Evolutionary conservation across 2,797 vertebrate species (phyloP).

Genomic region (Crossoptilon crossoptilon): DNA sequence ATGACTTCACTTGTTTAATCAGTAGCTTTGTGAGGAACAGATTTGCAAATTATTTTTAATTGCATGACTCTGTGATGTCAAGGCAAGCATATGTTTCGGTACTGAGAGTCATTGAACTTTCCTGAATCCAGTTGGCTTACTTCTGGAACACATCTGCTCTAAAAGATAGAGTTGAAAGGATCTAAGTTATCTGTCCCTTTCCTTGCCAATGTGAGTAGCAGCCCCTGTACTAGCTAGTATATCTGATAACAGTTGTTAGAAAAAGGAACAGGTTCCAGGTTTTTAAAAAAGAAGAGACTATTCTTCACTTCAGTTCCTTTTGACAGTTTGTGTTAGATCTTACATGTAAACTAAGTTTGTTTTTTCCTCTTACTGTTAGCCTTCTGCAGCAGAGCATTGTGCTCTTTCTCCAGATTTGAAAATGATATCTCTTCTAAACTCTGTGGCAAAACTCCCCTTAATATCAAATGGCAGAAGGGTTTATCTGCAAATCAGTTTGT

Average conservation of each 20-base stretch:
- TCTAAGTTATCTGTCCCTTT: background rate
- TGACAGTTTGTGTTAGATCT: background rate
- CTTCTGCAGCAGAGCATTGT: background rate
- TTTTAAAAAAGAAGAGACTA: background rate
- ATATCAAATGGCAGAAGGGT: background rate
- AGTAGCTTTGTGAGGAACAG: conserved; percentile 4
- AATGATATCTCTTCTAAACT: background rate
- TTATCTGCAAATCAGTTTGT: background rate
- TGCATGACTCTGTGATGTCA: background rate
- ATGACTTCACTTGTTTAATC: conserved; percentile 11
- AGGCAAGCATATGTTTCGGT: background rate
- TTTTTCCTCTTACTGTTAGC: background rate
- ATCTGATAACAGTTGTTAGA: background rate
- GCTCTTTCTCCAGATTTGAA: background rate
- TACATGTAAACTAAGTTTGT: background rate
- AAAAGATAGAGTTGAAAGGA: conserved; percentile 3
- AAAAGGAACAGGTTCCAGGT: too few species aligned
- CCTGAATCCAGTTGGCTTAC: background rate
- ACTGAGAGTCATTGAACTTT: background rate
- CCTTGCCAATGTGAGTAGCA: background rate
- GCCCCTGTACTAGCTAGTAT: background rate
- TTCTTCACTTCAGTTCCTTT: background rate
- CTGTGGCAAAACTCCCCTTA: background rate
- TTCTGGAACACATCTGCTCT: conserved; percentile 11
- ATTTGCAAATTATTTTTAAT: conserved; percentile 12